Evolutionary conservation across 2,888 invertebrate genomes (phyloP), one percentile per base, ranked within the genome.

Genomic region (Sturmia bella): DNA sequence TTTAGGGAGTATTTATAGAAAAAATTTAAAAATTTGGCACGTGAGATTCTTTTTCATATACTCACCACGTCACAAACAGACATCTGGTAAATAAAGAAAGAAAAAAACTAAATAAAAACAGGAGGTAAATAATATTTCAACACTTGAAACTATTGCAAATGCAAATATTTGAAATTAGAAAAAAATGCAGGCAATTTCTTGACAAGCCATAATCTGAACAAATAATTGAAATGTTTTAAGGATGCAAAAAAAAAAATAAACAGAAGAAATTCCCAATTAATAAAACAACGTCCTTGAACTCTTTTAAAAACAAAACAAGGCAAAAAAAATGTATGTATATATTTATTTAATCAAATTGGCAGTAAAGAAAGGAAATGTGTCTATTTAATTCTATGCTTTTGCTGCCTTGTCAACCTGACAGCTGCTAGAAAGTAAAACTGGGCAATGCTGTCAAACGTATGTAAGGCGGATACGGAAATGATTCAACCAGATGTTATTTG

Each of bases 261-360:
- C 17, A 27, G 24, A 69, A 48, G 19, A 68, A 72, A 63, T 81
- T 73, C 57, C 41, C 69, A 77, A 73, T 81, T 77, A 77, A 68
- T 64, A 63, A 64, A 50, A 19, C 59, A 64, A 37, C 59, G 73
- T 69, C 81, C 81, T 78, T 82, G 81, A 82, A 78, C 74, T 45
- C 12, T 17, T 37, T 19, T 52, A 41, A 48, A 27, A 32, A 32
- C 32, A 32, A 6, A 7, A 12, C 24, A 69, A 45, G 6, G 19
- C 19, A 39, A 43, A 63, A 37, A 68, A 61, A 19, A 24, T 3
- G 43, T 27, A n/a, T 39, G 7, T 2, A 27, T 24, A 63, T n/a
- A 45, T 37, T 21, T 50, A 9, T 32, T 32, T 32, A 9, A 1
- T 32, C 1, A 1, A 32, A 43, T 77, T 77, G 81, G 77, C 77